These are phyloP conservation scores for Polyergus mexicanus DNA, from an alignment of 1,140 invertebrate species.

Conservation along the genomic window DNA sequence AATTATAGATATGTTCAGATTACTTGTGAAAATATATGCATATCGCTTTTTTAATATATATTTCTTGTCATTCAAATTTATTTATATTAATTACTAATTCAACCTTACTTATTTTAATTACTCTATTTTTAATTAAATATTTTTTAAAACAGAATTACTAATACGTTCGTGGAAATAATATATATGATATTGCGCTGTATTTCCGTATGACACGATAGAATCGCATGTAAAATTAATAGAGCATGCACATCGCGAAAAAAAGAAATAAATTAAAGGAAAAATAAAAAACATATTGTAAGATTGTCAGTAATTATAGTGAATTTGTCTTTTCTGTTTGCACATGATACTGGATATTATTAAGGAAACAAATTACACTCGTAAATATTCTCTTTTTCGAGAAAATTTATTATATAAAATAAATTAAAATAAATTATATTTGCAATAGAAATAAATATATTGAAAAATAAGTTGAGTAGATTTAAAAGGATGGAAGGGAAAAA, in stretches of 20 bases:
- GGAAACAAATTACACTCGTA: neutral
- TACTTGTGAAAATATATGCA: neutral
- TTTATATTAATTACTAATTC: neutral
- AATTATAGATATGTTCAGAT: neutral
- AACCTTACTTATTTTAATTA: neutral
- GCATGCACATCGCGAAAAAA: neutral
- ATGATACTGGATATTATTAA: neutral
- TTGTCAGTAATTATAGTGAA: neutral
- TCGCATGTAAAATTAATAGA: constrained; percentile 5
- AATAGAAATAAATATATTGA: neutral
- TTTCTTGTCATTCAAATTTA: neutral
- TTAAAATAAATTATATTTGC: neutral
- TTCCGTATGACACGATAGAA: neutral
- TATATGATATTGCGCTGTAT: neutral
- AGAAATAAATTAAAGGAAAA: constrained; percentile 4
- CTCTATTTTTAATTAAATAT: neutral
- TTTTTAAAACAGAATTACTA: constrained; percentile 8
- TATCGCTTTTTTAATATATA: constrained; percentile 1
- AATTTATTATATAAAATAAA: neutral
- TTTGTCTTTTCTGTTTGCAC: neutral
- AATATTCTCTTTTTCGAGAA: neutral
- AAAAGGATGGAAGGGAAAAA: neutral
- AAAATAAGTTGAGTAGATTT: neutral
- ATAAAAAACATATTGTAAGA: neutral
- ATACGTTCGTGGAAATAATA: neutral